phyloP scores from a whole-genome alignment of 2,888 invertebrate genomes.

The Ormyrus pomaceus region DNA sequence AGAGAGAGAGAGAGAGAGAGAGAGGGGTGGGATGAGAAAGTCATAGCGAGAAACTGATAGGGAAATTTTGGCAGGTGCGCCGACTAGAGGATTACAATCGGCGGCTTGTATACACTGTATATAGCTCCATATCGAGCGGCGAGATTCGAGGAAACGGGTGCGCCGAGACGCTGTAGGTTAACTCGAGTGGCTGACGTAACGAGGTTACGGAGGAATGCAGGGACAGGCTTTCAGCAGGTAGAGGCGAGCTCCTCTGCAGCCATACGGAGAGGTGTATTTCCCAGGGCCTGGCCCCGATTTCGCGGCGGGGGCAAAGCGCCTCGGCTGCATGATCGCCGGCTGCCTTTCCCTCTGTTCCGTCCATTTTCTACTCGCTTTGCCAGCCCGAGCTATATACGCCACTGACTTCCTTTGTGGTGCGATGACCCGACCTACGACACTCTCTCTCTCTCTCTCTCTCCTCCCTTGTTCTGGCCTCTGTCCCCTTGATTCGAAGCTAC shows the following conservation, averaged over 20 bases:
- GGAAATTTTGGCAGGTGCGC: background rate
- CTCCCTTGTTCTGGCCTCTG: background rate
- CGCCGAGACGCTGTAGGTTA: constrained; percentile 59
- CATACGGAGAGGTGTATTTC: no score
- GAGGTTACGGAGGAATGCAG: constrained; percentile 67
- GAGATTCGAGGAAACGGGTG: background rate
- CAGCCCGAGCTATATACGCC: background rate
- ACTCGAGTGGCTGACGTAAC: constrained; percentile 68
- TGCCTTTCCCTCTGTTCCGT: background rate
- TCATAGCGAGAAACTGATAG: background rate
- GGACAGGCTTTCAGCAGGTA: constrained; percentile 63
- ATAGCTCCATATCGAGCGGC: background rate
- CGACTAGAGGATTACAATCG: constrained; percentile 13
- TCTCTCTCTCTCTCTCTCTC: background rate
- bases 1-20: no score
- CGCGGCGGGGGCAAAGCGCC: background rate
- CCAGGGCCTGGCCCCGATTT: no score
- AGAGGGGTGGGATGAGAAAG: no score
- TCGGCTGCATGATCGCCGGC: background rate
- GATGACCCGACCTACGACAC: constrained; percentile 60
- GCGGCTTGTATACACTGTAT: background rate
- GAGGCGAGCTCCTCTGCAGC: constrained; percentile 28
- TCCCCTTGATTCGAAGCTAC: no score
- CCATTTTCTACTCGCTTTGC: constrained; percentile 33
- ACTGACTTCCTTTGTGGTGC: constrained; percentile 58